Evolutionary conservation across 2,113 vertebrate genomes (phyloP).

Genomic region (Hyperopisus bebe): DNA sequence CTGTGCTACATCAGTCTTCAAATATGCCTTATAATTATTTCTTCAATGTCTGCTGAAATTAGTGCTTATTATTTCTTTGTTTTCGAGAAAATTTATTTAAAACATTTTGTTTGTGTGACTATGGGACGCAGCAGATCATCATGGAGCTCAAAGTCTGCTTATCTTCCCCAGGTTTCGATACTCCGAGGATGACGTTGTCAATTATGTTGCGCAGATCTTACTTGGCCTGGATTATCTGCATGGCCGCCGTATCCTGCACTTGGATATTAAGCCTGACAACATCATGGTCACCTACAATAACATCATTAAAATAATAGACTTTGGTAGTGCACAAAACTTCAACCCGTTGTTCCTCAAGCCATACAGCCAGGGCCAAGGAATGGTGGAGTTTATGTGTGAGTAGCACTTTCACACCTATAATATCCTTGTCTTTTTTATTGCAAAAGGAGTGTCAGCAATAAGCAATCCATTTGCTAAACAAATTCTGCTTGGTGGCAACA

Average conservation of each 20-base stretch:
- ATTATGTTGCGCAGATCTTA: conserved; percentile 80
- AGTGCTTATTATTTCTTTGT: neutral
- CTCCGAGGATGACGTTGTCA: conserved; percentile 90
- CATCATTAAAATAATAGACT: conserved; percentile 90
- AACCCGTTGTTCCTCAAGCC: conserved; percentile 84
- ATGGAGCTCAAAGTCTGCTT: neutral
- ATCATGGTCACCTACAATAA: conserved; percentile 80
- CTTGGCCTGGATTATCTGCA: conserved; percentile 94
- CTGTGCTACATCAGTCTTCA: neutral
- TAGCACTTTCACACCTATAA: conserved; percentile 1
- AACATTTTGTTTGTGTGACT: neutral
- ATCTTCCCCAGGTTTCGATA: conserved; percentile 77
- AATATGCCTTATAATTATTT: neutral
- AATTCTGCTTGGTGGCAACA: neutral
- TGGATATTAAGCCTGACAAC: conserved; percentile 95
- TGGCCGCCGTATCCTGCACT: conserved; percentile 75
- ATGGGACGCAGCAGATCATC: neutral
- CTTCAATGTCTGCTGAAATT: neutral
- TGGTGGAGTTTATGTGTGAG: conserved; percentile 94
- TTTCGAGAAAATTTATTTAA: neutral
- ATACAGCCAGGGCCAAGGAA: conserved; percentile 77
- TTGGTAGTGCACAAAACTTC: conserved; percentile 86
- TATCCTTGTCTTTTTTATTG: neutral
- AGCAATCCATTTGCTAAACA: neutral
- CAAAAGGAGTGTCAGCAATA: neutral